Base-by-base conservation (phyloP, 2,888 invertebrate genomes). In the Drosophila sordidula region DNA sequence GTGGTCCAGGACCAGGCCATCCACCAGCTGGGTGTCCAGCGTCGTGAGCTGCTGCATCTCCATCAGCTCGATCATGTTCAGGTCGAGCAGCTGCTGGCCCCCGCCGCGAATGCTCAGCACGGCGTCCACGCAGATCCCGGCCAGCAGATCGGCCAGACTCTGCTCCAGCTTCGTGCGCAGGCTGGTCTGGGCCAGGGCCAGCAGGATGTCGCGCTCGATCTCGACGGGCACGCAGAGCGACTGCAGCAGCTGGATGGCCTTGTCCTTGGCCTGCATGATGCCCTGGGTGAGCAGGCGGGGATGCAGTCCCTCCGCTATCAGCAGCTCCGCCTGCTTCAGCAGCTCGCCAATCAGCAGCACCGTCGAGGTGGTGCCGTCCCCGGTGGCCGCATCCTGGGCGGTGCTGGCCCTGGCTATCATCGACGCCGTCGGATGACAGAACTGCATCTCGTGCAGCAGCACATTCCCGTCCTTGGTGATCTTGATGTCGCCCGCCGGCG, bases 391-490 rank as follows among this genome's bases (percentile, higher is more conserved):
- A 92, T 99, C 99, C 93, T 99, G 99, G 4, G 99, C 99, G 0
- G 99, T 99, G 16, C 98, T 98, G 0, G 98, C 99, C 58, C 98
- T 95, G 0, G 99, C 99, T 85, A 99, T 99, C 84, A 99, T 94
- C 0, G 98, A 98, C 0, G 99, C 99, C 0, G 99, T 99, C 0
- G 99, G 99, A 91, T 99, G 98, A 92, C 99, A 98, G 89, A 99
- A 99, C 94, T 99, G 98, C 99, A 99, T 99, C 93, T 99, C 99
- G 90, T 99, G 98, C 4, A 99, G 94, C 3, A 99, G 93, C 14
- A 99, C 98, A 93, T 99, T 99, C 26, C 99, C 99, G 93, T 99
- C 99, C 92, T 99, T 99, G 3, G 99, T 99, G 75, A 99, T 97
- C 93, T 99, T 99, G 70, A 99, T 98, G 87, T 99, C 99, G 41